Evolutionary conservation across 2,797 vertebrate species (phyloP), one percentile per base, ranked within the genome.

Genomic region (Hyperoplus lanceolatus): DNA sequence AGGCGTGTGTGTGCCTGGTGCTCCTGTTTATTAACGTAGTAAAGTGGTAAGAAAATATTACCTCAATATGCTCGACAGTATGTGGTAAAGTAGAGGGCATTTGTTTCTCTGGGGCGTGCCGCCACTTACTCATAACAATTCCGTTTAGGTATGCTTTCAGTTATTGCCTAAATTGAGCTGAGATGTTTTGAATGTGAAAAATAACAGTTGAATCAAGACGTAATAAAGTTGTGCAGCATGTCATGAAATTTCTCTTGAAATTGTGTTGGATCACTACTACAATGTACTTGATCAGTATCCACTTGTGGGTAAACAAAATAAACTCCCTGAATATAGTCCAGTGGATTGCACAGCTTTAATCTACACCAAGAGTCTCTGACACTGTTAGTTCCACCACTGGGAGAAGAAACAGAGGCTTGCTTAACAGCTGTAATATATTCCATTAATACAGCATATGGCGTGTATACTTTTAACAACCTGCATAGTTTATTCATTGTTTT

Each of bases 1-100:
- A 70, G 42, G 45, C 56, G n/a, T 67, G 59, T 67, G 59, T 46
- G 39, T 21, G 8, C 49, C 55, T 64, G 15, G 3, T 45, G 39
- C 55, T 62, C 54, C 63, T 77, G 77, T 72, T 86, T 74, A 72
- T 72, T 76, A 56, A 39, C 12, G 7, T 48, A 59, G 50, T 42
- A 12, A 59, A 70, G 46, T 49, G 38, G n/a, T 39, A 48, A 13
- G 5, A 54, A 75, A 53, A 67, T 38, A 43, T 55, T 46, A 49
- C 59, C 14, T 45, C 51, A 65, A 29, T 65, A 65, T 58, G 53
- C 29, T 21, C 75, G 67, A 66, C 66, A 65, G 55, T 66, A 46
- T 60, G 65, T 15, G 48, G 62, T 29, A 63, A 81, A 81, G 63
- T 39, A 45, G 8, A 77, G 21, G 53, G 68, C 42, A 61, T 75